Percentiles rank a stretch among this genome's conserved stretches.
Conservation (phyloP, 2,113 vertebrate species). For the Todiramphus saurophagus region DNA sequence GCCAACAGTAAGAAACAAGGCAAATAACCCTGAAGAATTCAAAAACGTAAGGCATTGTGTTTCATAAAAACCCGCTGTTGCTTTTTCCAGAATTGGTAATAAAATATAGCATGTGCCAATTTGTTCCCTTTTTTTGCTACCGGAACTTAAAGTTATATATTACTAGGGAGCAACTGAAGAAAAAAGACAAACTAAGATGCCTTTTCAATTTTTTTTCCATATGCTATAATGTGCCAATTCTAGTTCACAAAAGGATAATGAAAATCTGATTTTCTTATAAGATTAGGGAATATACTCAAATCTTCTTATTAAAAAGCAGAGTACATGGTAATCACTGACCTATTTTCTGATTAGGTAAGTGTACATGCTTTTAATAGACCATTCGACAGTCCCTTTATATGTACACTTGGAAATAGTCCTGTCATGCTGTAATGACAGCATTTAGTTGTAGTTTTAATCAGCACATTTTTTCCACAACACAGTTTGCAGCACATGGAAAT, state of each 20-base stretch:
- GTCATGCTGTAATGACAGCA: background rate
- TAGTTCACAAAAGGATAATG: slow-evolving; percentile 24
- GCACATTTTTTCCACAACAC: background rate
- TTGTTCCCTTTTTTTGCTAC: background rate
- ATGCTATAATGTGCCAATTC: background rate
- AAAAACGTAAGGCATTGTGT: slow-evolving; percentile 2
- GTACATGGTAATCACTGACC: slow-evolving; percentile 1
- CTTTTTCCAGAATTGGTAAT: slow-evolving; percentile 26
- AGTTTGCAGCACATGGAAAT: background rate
- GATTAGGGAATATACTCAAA: slow-evolving; percentile 46
- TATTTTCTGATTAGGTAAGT: background rate
- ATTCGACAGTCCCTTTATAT: background rate
- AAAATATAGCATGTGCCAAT: background rate
- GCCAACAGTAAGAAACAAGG: slow-evolving; percentile 3
- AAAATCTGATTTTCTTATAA: slow-evolving; percentile 29
- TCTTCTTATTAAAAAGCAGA: slow-evolving; percentile 51
- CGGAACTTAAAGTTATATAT: background rate
- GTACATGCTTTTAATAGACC: background rate
- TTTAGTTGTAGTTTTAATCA: background rate
- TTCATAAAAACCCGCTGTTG: slow-evolving; percentile 15
- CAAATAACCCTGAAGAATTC: slow-evolving; percentile 7
- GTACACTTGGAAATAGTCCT: background rate
- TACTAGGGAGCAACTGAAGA: background rate
- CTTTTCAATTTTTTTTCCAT: background rate
- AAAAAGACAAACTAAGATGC: background rate